Evolutionary conservation across 2,797 vertebrate genomes (phyloP), one percentile per base, ranked within the genome.

Genomic region (Gephyroberyx darwinii): DNA sequence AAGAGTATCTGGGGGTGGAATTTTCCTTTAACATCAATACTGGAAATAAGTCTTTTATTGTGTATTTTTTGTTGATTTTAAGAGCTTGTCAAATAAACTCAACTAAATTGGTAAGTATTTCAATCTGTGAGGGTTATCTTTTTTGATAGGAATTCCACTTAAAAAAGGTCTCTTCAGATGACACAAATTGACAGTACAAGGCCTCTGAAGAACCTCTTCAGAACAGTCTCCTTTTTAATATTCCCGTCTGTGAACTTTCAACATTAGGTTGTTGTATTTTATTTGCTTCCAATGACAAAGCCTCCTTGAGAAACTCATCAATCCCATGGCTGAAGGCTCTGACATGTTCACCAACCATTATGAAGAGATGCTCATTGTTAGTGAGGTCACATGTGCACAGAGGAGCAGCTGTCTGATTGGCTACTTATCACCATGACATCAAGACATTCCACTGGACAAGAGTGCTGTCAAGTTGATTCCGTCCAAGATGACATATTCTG

Each of bases 371-470:
- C 65, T 67, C 51, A 77, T 75, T 79, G 68, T 30, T 45, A 62
- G 62, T 54, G 77, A 83, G 87, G 87, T 83, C 82, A 77, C 70
- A 66, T 68, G 58, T 75, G 77, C 86, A 75, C 86, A 76, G 69
- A 89, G 85, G 88, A 90, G 61, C 65, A 60, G 81, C 89, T 85
- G 90, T 90, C 91, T 87, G 73, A 89, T 85, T 89, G 88, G 87
- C 66, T 89, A 77, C 85, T 89, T 89, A 89, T 92, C 88, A 89
- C 71, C 8, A 17, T 61, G 78, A 84, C 87, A 88, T 84, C 48
- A 67, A 80, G 76, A 81, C 64, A 45, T 77, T 84, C 78, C 75
- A 69, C 45, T 59, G 78, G 81, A 90, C 71, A 77, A 57, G 65
- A 64, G 71, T 31, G 50, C 83, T 90, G 92, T 89, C 91, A 90